Base-by-base conservation (phyloP, 2,888 invertebrate species). In the Cheilosia pagana region DNA sequence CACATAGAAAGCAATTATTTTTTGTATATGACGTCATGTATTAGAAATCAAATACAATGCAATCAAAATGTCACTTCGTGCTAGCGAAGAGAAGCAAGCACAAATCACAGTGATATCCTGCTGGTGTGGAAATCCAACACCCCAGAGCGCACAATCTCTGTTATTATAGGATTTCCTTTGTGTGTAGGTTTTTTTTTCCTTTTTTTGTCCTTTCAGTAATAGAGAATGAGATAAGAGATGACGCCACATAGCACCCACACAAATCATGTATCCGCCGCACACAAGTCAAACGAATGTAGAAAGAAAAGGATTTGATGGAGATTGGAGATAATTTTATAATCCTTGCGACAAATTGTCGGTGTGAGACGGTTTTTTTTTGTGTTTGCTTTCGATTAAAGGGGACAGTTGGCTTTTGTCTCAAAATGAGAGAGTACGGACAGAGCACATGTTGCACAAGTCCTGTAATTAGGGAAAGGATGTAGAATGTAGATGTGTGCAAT, bases 141-240 rank as follows among this genome's bases (percentile, higher is more conserved):
- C 76, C 52, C 19, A 48, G 41, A 60, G 68, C 23, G 68, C 16
- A 77, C 63, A 63, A 57, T 65, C 77, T 71, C 71, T 78, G 41
- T 71, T 71, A 78, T 78, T 71, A 60, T 53, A 50, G 6, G 45
- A 60, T 76, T 62, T 78, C 62, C 59, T 78, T 57, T 71, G 77
- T 70, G 70, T 59, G 50, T 41, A 43, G 19, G 12, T 55, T 55
- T 41, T 31, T 3, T 23, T 28, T 50, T 25, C 23, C 28, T 39
- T 7, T 16, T 31, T 45, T 10, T 16, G 10, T 19, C 53, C 25
- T 10, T 45, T 31, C 16, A 45, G 43, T 45, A 16, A 14, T 41
- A 3, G 25, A 50, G 28, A 31, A 21, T 4, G 19, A n/a, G 39
- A 14, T 16, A 19, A 31, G 10, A 31, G n/a, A 28, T n/a, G 48